These are phyloP conservation scores for Scaptomyza flava DNA, from an alignment of 2,888 invertebrate species.

Conservation along the genomic window DNA sequence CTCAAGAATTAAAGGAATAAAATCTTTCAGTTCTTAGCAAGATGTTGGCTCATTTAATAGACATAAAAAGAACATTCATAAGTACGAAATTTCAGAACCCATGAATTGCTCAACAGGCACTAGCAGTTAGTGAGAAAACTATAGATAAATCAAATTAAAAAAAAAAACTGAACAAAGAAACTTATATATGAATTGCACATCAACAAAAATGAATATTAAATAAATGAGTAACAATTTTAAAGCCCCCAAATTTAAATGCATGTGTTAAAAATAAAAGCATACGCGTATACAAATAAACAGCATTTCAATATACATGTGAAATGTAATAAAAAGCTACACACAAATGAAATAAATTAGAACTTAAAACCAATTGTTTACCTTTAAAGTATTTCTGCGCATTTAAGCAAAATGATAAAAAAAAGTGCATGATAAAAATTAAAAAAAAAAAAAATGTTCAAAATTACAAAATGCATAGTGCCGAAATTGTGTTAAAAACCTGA, in stretches of 20 bases:
- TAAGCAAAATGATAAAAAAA: constrained; percentile 59
- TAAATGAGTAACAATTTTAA: constrained; percentile 38
- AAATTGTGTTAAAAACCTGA: constrained; percentile 45
- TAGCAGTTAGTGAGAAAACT: constrained; percentile 46
- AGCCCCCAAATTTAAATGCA: constrained; percentile 50
- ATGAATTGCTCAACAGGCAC: constrained; percentile 41
- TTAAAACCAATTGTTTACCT: constrained; percentile 61
- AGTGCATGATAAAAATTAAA: neutral
- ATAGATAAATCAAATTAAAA: constrained; percentile 32
- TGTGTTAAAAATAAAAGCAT: constrained; percentile 52
- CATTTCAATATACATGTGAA: constrained; percentile 58
- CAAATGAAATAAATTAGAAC: constrained; percentile 40
- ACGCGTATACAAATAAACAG: constrained; percentile 39
- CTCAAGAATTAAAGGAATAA: constrained; percentile 16
- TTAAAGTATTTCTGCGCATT: constrained; percentile 76
- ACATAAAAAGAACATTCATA: constrained; percentile 14
- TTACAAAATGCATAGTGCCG: constrained; percentile 29
- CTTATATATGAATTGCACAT: constrained; percentile 52
- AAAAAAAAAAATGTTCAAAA: constrained; percentile 17
- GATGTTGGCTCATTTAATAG: constrained; percentile 38
- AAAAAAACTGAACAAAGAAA: constrained; percentile 18
- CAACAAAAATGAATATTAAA: constrained; percentile 26
- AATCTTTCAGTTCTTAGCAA: constrained; percentile 37
- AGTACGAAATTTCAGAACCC: constrained; percentile 21
- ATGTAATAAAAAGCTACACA: constrained; percentile 35